A percentile compares a stretch with the other conserved stretches of the same genome.
Conservation (phyloP, 2,797 vertebrate genomes). For the Discoglossus pictus region DNA sequence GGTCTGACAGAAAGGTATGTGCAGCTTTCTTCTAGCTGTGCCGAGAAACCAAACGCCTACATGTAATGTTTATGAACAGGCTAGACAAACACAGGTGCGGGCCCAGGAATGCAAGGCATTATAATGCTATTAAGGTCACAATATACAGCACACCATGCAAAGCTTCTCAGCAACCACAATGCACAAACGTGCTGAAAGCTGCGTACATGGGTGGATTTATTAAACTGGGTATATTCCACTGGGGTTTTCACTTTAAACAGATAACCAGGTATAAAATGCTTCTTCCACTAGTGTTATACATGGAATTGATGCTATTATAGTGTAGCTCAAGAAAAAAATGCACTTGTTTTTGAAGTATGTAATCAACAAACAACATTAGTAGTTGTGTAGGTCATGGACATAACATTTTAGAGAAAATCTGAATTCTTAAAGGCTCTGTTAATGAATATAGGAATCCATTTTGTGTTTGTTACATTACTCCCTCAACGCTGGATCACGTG, state of each 20-base stretch:
- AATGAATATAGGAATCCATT: too few species aligned
- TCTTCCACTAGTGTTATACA: neutral
- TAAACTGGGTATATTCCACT: too few species aligned
- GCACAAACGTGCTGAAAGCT: neutral
- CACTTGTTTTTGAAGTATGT: too few species aligned
- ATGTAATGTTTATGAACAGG: slow-evolving; percentile 49
- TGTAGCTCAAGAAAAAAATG: too few species aligned
- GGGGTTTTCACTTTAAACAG: too few species aligned
- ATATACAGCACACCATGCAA: slow-evolving; percentile 23
- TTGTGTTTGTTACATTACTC: too few species aligned
- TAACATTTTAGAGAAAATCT: too few species aligned
- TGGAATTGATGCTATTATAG: too few species aligned
- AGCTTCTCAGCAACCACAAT: slow-evolving; percentile 7
- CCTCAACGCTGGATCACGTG: too few species aligned
- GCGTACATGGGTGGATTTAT: neutral
- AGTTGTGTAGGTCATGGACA: too few species aligned
- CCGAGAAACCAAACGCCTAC: slow-evolving; percentile 47
- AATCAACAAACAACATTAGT: too few species aligned
- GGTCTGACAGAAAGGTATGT: slow-evolving; percentile 23
- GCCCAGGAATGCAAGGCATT: slow-evolving; percentile 46
- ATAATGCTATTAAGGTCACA: slow-evolving; percentile 46
- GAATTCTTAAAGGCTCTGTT: too few species aligned
- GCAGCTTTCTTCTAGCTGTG: slow-evolving; percentile 32
- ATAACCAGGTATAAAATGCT: neutral
- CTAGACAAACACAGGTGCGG: slow-evolving; percentile 52